Evolutionary conservation across 2,888 invertebrate genomes (phyloP).

Genomic region (Cerastis rubricosa): DNA sequence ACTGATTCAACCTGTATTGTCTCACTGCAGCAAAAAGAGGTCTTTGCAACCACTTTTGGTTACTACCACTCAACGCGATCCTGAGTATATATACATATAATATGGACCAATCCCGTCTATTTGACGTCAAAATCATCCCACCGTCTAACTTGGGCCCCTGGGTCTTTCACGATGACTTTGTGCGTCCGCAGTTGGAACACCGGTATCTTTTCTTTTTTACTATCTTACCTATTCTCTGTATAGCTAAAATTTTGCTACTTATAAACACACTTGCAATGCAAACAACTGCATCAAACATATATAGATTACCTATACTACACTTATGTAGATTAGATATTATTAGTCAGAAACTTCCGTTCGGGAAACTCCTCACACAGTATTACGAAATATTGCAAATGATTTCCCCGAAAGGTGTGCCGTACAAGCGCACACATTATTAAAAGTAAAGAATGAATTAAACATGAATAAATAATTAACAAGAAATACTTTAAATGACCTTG

Average conservation of each 20-base stretch:
- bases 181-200: neutral
- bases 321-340: slow-evolving; percentile 37
- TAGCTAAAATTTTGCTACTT: neutral
- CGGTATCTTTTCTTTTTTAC: neutral
- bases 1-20: neutral
- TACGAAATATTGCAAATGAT: slow-evolving; percentile 12
- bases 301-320: neutral
- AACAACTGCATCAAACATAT: neutral
- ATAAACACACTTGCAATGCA: neutral
- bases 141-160: neutral
- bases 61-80: neutral
- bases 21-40: neutral
- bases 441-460: neutral
- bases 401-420: neutral
- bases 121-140: neutral
- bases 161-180: no score
- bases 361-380: slow-evolving; percentile 7
- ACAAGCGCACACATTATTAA: neutral
- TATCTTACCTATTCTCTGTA: neutral
- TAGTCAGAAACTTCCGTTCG: slow-evolving; percentile 20
- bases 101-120: neutral
- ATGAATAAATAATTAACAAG: neutral
- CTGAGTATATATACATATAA: no score
- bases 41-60: no score
- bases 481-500: neutral